These are phyloP conservation scores for Lasioglossum pauxillum DNA, from an alignment of 2,888 invertebrate species.

Conservation along the genomic window DNA sequence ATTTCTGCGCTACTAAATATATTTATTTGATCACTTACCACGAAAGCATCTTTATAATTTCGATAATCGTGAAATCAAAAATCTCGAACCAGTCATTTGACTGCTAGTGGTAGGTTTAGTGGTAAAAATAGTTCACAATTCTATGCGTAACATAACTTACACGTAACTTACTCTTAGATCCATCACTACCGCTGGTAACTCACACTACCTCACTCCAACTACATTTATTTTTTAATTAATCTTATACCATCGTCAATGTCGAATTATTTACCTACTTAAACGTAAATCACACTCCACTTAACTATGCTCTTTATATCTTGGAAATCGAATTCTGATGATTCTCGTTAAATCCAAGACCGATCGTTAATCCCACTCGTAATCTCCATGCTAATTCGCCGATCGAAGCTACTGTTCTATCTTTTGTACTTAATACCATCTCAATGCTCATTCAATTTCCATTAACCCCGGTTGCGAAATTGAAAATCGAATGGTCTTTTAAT, in stretches of 20 bases:
- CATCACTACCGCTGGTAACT: background rate
- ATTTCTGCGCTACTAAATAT: too few species aligned
- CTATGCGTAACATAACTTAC: background rate
- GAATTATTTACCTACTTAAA: slow-evolving; percentile 31
- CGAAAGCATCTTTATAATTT: too few species aligned
- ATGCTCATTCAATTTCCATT: background rate
- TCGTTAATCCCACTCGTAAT: background rate
- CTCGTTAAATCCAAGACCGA: background rate
- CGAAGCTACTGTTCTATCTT: background rate
- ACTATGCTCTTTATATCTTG: background rate
- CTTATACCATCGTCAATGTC: background rate
- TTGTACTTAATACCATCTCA: background rate
- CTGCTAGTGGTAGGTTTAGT: too few species aligned
- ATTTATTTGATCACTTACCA: too few species aligned
- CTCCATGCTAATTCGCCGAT: background rate
- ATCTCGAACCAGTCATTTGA: too few species aligned
- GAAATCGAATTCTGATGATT: slow-evolving; percentile 55
- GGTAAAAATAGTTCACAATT: background rate
- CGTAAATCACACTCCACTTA: slow-evolving; percentile 54
- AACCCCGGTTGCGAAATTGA: background rate
- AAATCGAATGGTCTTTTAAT: background rate
- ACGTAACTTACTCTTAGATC: background rate
- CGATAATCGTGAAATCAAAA: too few species aligned
- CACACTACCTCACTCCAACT: background rate
- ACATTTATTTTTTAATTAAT: background rate